phyloP scores from a whole-genome alignment of 2,888 invertebrate species.

The Drosophila meridionalis region DNA sequence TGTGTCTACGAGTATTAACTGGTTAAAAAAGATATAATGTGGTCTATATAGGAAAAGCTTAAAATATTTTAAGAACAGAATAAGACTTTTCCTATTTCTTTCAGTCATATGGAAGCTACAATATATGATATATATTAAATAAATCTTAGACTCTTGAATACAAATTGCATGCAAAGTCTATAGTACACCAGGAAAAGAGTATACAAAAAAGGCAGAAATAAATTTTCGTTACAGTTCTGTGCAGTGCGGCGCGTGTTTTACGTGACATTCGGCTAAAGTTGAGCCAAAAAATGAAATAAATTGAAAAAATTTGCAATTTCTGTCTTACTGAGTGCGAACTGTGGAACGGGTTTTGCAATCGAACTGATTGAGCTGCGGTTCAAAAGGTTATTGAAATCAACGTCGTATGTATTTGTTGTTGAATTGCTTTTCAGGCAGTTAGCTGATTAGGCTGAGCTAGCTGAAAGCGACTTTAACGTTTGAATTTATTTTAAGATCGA shows the following conservation, averaged over 20 bases:
- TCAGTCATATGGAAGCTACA: background rate
- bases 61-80: background rate
- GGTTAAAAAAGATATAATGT: background rate
- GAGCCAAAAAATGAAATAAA: constrained; percentile 32
- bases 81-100: background rate
- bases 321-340: constrained; percentile 17
- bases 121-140: too few relatives aligned
- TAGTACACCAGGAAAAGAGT: background rate
- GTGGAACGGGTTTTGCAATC: constrained; percentile 13
- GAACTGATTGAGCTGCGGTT: constrained; percentile 45
- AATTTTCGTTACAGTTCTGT: constrained; percentile 14
- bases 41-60: background rate
- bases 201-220: background rate
- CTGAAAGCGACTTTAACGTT: constrained; percentile 11
- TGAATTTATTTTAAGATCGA: background rate
- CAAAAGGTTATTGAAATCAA: constrained; percentile 43
- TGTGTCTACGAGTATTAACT: background rate
- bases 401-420: background rate
- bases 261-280: constrained; percentile 58
- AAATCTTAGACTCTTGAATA: background rate
- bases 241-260: constrained; percentile 52
- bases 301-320: constrained; percentile 58
- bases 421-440: constrained; percentile 5
- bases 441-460: constrained; percentile 42
- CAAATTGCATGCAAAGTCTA: background rate